Evolutionary conservation across 2,888 invertebrate genomes (phyloP).

Genomic region (Eurytoma californica): DNA sequence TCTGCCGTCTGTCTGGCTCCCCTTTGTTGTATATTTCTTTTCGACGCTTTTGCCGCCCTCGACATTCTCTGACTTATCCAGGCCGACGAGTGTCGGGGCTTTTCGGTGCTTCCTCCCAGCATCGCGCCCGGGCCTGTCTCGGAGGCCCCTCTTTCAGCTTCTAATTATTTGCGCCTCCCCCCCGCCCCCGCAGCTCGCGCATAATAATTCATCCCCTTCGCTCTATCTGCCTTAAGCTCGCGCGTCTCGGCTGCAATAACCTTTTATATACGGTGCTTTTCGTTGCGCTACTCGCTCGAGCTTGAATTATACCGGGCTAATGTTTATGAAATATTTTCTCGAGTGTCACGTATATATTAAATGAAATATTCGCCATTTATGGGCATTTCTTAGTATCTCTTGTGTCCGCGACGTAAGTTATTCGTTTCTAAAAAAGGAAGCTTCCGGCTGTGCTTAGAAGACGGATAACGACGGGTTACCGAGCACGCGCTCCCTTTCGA

Average conservation of each 20-base stretch:
- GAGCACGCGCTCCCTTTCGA: too few relatives aligned
- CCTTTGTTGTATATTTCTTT: constrained; percentile 9
- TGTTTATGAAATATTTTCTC: constrained; percentile 1
- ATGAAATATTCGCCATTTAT: too few relatives aligned
- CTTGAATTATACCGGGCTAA: not conserved
- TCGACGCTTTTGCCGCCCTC: constrained; percentile 13
- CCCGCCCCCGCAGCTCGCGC: not conserved
- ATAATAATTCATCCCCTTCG: constrained; percentile 1
- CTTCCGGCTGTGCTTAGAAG: too few relatives aligned
- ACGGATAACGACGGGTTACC: too few relatives aligned
- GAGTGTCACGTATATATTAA: too few relatives aligned
- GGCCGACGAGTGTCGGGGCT: constrained; percentile 29
- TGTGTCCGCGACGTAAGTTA: too few relatives aligned
- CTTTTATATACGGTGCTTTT: constrained; percentile 1
- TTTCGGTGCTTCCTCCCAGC: not conserved
- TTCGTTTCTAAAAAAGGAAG: too few relatives aligned
- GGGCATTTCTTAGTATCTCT: too few relatives aligned
- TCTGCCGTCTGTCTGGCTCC: not conserved
- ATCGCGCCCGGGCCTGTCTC: not conserved
- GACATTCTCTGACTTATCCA: constrained; percentile 31
- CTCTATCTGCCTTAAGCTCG: not conserved
- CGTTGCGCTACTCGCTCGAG: not conserved
- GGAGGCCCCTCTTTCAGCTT: not conserved
- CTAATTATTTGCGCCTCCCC: constrained; percentile 18
- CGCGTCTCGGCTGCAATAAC: not conserved